Base-by-base conservation (phyloP, 2,888 invertebrate species). In the Galeruca laticollis region DNA sequence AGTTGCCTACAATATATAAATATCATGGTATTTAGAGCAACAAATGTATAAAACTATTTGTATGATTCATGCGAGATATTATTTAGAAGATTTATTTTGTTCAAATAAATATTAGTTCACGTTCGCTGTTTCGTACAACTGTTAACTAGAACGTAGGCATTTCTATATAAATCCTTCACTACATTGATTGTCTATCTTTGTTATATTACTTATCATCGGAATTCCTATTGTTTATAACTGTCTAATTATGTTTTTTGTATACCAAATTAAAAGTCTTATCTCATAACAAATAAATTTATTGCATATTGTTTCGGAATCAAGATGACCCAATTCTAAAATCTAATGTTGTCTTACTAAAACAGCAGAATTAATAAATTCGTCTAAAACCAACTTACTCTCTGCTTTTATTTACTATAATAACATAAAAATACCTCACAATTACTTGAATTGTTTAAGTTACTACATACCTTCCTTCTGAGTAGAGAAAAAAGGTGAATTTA, bases 1-100 rank as follows among this genome's bases (percentile, higher is more conserved):
- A 66, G 66, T 35, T 51, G 37, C 47, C 43, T 33, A 26, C 26
- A 26, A 26, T 26, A 51, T 37, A 49, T 65, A 65, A 59, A 65
- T 59, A 66, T 59, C 59, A 15, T 18, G 66, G 20, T 66, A 66
- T 66, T 66, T 66, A 66, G 66, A 66, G 56, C 43, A 63, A 59
- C 59, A 66, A 66, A 59, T 66, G 49, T 37, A 60, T 26, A 35
- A 59, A 65, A 66, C 52, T 59, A 49, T 63, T 35, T 21, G 57
- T 57, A 66, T 66, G 51, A 60, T 59, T 66, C 59, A 66, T 49
- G 31, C 26, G 4, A 57, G 64, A 47, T 63, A 63, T 51, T 26
- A 47, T 52, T 52, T 31, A 26, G 18, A 40, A 18, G 10, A 57
- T 57, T 57, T 47, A 60, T 60, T 15, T 47, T 35, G 49, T 35